These are phyloP conservation scores for Elmis aenea DNA, from an alignment of 2,888 invertebrate species.

Conservation along the genomic window DNA sequence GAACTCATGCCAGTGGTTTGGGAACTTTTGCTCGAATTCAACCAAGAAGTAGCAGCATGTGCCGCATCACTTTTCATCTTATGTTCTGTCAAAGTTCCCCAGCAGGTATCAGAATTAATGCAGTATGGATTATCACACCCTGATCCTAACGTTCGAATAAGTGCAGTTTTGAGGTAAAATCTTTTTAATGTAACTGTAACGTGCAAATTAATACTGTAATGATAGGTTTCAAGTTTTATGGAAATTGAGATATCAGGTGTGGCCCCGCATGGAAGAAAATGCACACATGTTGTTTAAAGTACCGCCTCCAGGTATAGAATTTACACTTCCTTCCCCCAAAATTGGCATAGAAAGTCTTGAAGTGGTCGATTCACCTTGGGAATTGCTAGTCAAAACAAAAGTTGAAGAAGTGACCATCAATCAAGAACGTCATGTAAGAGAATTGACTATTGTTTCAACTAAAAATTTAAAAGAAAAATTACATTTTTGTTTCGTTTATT, in stretches of 20 bases:
- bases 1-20: conserved; percentile 91
- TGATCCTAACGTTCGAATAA: conserved; percentile 76
- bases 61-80: conserved; percentile 89
- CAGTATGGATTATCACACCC: conserved; percentile 79
- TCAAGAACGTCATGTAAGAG: conserved; percentile 92
- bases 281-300: conserved; percentile 96
- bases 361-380: conserved; percentile 98
- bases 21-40: conserved; percentile 91
- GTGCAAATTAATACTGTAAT: neutral
- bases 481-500: too few relatives aligned
- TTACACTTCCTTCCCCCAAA: conserved; percentile 97
- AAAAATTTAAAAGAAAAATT: too few relatives aligned
- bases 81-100: conserved; percentile 87
- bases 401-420: conserved; percentile 98
- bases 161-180: conserved; percentile 67
- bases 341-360: conserved; percentile 93
- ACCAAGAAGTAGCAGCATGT: conserved; percentile 77
- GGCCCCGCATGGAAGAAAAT: conserved; percentile 99
- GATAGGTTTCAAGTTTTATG: conserved; percentile 88
- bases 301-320: conserved; percentile 98
- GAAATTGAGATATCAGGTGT: conserved; percentile 96
- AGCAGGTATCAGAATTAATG: conserved; percentile 85
- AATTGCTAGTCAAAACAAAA: conserved; percentile 95
- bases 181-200: conserved; percentile 1
- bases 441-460: too few relatives aligned